phyloP scores from a whole-genome alignment of 2,113 vertebrate genomes.

The Sisor rabdophorus region DNA sequence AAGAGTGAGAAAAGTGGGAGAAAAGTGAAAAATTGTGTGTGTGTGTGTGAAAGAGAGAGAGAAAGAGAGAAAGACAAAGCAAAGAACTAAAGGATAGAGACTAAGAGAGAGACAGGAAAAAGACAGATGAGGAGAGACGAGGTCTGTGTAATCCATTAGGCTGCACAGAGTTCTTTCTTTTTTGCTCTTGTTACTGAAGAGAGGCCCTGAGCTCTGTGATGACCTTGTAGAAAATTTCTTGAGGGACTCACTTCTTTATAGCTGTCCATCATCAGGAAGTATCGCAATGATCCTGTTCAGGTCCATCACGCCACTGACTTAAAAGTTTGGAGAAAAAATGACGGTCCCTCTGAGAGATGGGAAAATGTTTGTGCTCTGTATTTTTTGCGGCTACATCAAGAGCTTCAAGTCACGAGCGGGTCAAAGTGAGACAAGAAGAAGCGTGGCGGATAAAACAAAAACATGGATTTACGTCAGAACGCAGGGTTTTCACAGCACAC shows the following conservation, averaged over 20 bases:
- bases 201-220: conserved; percentile 53
- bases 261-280: conserved; percentile 54
- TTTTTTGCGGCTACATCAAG: background rate
- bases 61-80: conserved; percentile 25
- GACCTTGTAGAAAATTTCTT: conserved; percentile 68
- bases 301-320: conserved; percentile 63
- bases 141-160: conserved; percentile 58
- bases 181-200: conserved; percentile 11
- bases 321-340: conserved; percentile 17
- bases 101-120: conserved; percentile 23
- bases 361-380: conserved; percentile 35
- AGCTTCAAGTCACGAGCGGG: conserved; percentile 40
- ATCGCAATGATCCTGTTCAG: conserved; percentile 42
- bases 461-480: conserved; percentile 25
- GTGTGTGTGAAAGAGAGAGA: too few relatives aligned
- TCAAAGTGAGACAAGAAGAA: conserved; percentile 14
- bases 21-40: too few relatives aligned
- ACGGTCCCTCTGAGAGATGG: conserved; percentile 41
- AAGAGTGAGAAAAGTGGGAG: too few relatives aligned
- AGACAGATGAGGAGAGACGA: conserved; percentile 27
- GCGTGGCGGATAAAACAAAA: conserved; percentile 14
- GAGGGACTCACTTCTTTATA: conserved; percentile 57
- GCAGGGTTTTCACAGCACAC: conserved; percentile 15
- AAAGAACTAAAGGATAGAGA: too few relatives aligned
- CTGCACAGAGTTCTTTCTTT: conserved; percentile 11